Evolutionary conservation across 2,797 vertebrate species (phyloP), one percentile per base, ranked within the genome.

Genomic region (Hemibagrus guttatus): DNA sequence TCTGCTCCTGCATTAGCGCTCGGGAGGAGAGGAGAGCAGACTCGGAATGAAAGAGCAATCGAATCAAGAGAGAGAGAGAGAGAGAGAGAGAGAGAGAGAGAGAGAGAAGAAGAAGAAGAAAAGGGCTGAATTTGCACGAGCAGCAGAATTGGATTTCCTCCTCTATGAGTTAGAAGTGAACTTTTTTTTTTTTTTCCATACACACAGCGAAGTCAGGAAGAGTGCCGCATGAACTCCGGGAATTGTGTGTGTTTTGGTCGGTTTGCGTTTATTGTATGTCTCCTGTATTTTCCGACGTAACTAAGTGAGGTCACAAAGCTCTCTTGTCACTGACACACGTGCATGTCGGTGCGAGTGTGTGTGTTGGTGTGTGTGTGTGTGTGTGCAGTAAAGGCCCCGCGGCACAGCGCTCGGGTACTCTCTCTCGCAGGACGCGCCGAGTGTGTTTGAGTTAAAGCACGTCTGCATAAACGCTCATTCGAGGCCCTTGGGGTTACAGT

Each of bases 61-160:
- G 35, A 39, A 39, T 39, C 6, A 6, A 49, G 46, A 6, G 4
- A 54, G 59, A 39, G 42, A 49, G 23, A 46, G 54, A 80, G 54
- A 17, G 9, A 46, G 59, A 52, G 42, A 74, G 23, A 46, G 39
- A 80, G 46, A 49, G 39, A 31, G 12, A 54, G 58, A 52, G 39
- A 72, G 23, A 46, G 52, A 80, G 21, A 0, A 49, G 49, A 54
- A n/a, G 58, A 6, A 23, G 19, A 26, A 56, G 75, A 68, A 86
- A 74, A 79, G 72, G 59, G 66, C 84, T 85, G 81, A 90, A 92
- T 92, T 89, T 93, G 93, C 91, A 91, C 88, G 59, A 91, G 88
- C 84, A 91, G 91, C 93, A 93, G 90, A 93, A 93, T 92, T 93
- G 91, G 88, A 93, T 93, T 94, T 93, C 91, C 79, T 87, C 85